Percentiles rank a stretch among this genome's conserved stretches.
These are phyloP conservation scores for Candoia aspera DNA, from an alignment of 2,113 vertebrate genomes.

Conservation along the genomic window DNA sequence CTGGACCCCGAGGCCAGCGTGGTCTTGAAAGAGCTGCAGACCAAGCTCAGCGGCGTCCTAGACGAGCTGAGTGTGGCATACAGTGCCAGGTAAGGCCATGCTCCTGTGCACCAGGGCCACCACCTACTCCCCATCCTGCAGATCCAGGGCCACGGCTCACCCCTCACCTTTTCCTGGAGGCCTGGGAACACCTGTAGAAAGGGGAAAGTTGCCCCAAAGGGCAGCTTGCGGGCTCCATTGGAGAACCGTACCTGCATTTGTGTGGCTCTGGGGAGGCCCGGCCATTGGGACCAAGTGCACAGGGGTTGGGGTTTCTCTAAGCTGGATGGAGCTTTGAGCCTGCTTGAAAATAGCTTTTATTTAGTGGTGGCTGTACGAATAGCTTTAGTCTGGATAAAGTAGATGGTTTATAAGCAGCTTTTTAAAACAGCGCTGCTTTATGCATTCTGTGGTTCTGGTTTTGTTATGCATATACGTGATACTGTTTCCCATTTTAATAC, in stretches of 20 bases:
- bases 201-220: not conserved
- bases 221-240: not conserved
- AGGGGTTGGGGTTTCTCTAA: not conserved
- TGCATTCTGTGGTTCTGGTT: not conserved
- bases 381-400: not conserved
- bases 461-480: not conserved
- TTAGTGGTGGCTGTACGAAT: not conserved
- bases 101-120: not conserved
- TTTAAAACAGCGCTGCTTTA: not conserved
- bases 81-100: conserved; percentile 83
- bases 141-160: not conserved
- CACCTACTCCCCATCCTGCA: not conserved
- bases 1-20: conserved; percentile 92
- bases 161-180: too few species aligned
- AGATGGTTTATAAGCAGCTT: not conserved
- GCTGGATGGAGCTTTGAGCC: not conserved
- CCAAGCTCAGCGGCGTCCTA: conserved; percentile 88
- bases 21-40: conserved; percentile 92
- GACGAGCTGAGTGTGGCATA: conserved; percentile 91
- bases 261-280: not conserved
- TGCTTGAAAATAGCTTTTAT: not conserved
- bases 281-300: not conserved
- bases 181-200: not conserved
- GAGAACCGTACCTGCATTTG: not conserved
- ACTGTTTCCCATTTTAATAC: not conserved